These are phyloP conservation scores for Bombus breviceps DNA, from an alignment of 1,140 invertebrate genomes.

Conservation along the genomic window DNA sequence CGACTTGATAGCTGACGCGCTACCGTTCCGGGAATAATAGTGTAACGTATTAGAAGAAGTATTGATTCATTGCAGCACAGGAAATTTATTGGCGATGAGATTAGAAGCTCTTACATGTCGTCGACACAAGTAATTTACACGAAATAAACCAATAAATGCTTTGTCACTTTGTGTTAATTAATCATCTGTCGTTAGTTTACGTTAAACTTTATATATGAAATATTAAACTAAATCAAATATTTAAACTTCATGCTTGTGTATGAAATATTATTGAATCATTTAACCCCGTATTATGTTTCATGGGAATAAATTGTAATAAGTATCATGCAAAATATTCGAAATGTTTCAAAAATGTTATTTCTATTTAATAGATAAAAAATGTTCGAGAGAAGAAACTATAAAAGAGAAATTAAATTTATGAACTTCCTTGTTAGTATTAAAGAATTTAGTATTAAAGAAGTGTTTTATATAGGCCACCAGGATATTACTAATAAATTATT, in stretches of 20 bases:
- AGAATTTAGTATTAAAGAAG: neutral
- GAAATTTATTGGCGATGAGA: slow-evolving; percentile 24
- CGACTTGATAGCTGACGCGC: neutral
- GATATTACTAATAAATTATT: neutral
- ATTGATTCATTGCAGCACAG: slow-evolving; percentile 7
- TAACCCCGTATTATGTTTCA: too few species aligned
- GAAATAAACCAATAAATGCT: neutral
- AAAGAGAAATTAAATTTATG: neutral
- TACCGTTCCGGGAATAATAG: slow-evolving; percentile 24
- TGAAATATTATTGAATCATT: too few species aligned
- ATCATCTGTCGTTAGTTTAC: neutral
- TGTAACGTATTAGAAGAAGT: slow-evolving; percentile 37
- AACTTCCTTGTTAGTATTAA: neutral
- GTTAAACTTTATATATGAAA: neutral
- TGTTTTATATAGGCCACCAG: neutral
- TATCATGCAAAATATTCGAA: neutral
- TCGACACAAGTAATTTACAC: neutral
- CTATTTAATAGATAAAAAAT: neutral
- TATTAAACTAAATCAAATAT: too few species aligned
- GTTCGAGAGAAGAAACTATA: neutral
- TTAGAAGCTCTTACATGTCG: neutral
- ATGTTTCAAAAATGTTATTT: neutral
- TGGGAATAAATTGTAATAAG: neutral
- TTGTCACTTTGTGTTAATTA: neutral
- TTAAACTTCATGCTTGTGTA: too few species aligned